These are phyloP conservation scores for Arrhopalites spinosus DNA, from an alignment of 2,888 invertebrate species.

Conservation along the genomic window DNA sequence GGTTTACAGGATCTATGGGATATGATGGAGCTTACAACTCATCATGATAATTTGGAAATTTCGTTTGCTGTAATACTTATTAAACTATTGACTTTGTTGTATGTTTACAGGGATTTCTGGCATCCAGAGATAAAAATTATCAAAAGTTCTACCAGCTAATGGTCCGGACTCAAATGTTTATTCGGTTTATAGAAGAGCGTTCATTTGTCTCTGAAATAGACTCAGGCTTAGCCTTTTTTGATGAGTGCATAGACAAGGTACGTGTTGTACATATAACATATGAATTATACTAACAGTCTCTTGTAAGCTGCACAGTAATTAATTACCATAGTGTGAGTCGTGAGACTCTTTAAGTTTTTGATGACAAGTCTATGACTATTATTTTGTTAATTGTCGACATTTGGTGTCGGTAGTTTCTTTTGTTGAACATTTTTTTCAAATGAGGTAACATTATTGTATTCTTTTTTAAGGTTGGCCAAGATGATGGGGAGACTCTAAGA, in stretches of 20 bases:
- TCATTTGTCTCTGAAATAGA: constrained; percentile 96
- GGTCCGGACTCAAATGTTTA: constrained; percentile 96
- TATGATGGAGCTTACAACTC: neutral
- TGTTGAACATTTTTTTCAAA: no score
- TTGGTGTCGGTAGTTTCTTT: no score
- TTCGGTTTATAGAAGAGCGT: constrained; percentile 96
- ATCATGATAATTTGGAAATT: neutral
- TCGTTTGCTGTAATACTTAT: constrained; percentile 7
- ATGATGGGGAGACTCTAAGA: constrained; percentile 65
- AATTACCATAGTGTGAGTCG: no score
- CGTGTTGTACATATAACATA: no score
- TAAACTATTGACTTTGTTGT: neutral
- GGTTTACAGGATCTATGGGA: neutral
- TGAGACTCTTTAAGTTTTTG: neutral
- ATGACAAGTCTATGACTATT: neutral
- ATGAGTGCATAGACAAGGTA: constrained; percentile 90
- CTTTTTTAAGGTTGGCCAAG: constrained; percentile 59
- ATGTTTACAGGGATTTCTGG: constrained; percentile 70
- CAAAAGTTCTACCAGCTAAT: constrained; percentile 81
- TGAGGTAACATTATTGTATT: neutral
- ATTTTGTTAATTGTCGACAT: neutral
- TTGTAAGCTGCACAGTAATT: no score
- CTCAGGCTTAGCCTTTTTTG: constrained; percentile 93
- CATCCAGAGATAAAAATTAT: constrained; percentile 80
- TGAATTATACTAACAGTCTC: no score